Percentiles rank a stretch among this genome's conserved stretches.
Conservation (phyloP, 2,888 invertebrate genomes). For the Megastigmus dorsalis region DNA sequence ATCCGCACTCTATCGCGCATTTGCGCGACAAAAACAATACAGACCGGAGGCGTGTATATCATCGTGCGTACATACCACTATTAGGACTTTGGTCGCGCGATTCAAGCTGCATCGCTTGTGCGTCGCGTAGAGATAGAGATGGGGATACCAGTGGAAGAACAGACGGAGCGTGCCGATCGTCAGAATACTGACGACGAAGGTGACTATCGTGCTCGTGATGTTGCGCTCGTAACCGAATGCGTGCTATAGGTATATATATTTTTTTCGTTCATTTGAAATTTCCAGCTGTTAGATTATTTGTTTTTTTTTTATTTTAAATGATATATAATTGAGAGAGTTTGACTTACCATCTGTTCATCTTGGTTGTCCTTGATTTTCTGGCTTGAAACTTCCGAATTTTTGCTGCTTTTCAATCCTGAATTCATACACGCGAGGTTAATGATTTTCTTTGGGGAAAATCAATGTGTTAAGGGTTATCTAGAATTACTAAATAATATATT, state of each 20-base stretch:
- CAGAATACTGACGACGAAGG: conserved; percentile 75
- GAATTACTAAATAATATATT: conserved; percentile 5
- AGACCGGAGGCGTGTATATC: no score
- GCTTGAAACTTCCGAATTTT: conserved; percentile 62
- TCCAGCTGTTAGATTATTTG: background rate
- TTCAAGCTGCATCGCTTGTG: conserved; percentile 75
- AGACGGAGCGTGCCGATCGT: conserved; percentile 77
- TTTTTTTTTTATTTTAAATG: background rate
- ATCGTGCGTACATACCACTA: conserved; percentile 76
- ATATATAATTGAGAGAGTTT: background rate
- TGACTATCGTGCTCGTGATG: conserved; percentile 65
- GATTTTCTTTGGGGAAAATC: background rate
- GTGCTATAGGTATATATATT: conserved; percentile 71
- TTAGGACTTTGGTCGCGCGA: conserved; percentile 76
- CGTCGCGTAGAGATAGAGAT: conserved; percentile 76
- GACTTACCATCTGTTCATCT: conserved; percentile 78
- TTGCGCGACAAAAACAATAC: no score
- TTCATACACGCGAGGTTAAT: background rate
- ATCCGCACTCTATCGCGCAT: no score
- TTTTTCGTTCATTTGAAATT: no score
- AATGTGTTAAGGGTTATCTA: background rate
- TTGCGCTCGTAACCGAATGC: conserved; percentile 76
- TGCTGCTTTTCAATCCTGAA: conserved; percentile 64
- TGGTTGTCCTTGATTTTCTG: conserved; percentile 75
- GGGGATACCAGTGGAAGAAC: conserved; percentile 80